phyloP scores from a whole-genome alignment of 2,797 vertebrate genomes.

The Margarornis squamiger region DNA sequence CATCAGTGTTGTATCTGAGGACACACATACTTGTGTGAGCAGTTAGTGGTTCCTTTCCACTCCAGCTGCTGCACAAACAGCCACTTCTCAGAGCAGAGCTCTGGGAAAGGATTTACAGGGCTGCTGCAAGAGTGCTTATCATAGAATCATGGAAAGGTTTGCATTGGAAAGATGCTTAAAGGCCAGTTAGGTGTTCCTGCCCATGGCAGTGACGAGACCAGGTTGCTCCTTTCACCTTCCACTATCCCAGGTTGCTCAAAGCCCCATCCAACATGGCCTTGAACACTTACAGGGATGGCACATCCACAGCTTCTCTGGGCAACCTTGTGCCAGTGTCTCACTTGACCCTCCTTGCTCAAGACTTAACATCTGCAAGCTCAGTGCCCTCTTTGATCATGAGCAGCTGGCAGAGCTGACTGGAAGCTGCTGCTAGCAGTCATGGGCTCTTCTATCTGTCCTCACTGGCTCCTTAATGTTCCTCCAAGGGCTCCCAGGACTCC shows the following conservation, averaged over 20 bases:
- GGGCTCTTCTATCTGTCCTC: not conserved
- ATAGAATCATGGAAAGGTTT: not conserved
- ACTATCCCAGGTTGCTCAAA: not conserved
- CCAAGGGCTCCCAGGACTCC: not conserved
- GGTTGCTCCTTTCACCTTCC: not conserved
- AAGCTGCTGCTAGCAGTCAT: not conserved
- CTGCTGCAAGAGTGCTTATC: not conserved
- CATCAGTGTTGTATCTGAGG: not conserved
- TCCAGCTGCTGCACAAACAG: not conserved
- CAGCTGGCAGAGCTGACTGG: not conserved
- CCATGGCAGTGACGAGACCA: not conserved
- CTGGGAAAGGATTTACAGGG: not conserved
- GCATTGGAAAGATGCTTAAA: not conserved
- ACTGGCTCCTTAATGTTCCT: fast-evolving
- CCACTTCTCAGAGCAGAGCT: not conserved
- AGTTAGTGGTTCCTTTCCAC: not conserved
- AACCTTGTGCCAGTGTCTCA: not conserved
- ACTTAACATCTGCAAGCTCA: not conserved
- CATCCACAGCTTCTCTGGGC: not conserved
- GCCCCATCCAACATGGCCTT: not conserved
- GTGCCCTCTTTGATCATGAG: not conserved
- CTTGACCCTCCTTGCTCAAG: not conserved
- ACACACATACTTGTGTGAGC: not conserved
- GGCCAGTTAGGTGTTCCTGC: not conserved
- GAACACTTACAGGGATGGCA: not conserved